phyloP scores from a whole-genome alignment of 2,888 invertebrate genomes.

The Sthenelais limicola region DNA sequence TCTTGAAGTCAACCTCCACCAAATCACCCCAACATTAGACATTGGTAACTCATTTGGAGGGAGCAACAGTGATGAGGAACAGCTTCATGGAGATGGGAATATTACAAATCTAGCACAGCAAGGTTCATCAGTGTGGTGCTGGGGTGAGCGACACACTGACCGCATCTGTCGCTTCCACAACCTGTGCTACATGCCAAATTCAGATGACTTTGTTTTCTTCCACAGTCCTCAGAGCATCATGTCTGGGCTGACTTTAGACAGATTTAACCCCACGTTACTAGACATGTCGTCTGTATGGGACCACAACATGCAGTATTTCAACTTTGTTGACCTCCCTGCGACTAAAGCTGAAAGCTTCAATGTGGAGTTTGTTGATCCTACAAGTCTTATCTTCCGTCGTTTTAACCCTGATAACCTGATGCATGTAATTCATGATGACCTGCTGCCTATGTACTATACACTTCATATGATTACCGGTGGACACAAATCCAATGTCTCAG shows the following conservation, averaged over 20 bases:
- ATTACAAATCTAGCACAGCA: slow-evolving; percentile 8
- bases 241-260: slow-evolving; percentile 60
- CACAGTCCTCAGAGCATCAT: slow-evolving; percentile 59
- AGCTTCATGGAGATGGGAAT: slow-evolving; percentile 14
- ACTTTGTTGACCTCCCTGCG: slow-evolving; percentile 66
- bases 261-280: slow-evolving; percentile 61
- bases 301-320: slow-evolving; percentile 69
- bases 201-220: slow-evolving; percentile 71
- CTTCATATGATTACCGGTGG: slow-evolving; percentile 59
- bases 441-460: slow-evolving; percentile 73
- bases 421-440: slow-evolving; percentile 76
- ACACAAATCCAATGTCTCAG: slow-evolving; percentile 22
- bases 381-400: slow-evolving; percentile 68
- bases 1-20: slow-evolving; percentile 27
- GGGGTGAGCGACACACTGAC: slow-evolving; percentile 55
- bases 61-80: slow-evolving; percentile 22
- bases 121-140: slow-evolving; percentile 60
- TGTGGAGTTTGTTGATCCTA: slow-evolving; percentile 53
- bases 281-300: slow-evolving; percentile 71
- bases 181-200: slow-evolving; percentile 70
- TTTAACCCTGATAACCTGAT: slow-evolving; percentile 76
- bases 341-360: slow-evolving; percentile 54
- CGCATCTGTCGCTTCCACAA: slow-evolving; percentile 71
- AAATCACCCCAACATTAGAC: slow-evolving; percentile 22
- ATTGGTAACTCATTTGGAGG: neutral